phyloP scores from a whole-genome alignment of 2,888 invertebrate genomes.

The Diarsia mendica region DNA sequence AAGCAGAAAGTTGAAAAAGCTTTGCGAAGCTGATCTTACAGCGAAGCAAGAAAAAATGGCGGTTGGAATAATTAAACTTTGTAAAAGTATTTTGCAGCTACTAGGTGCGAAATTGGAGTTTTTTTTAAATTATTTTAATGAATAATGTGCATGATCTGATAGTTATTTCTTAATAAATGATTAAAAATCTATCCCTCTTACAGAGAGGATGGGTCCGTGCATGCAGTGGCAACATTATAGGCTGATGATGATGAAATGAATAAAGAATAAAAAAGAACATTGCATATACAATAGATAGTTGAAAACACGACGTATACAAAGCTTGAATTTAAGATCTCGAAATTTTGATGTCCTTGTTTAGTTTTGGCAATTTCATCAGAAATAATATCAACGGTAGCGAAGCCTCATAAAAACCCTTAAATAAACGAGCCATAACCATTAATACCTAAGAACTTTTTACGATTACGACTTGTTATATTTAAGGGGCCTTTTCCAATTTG shows the following conservation, averaged over 20 bases:
- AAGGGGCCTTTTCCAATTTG: constrained; percentile 40
- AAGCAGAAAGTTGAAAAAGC: background rate
- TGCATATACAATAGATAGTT: too few species aligned
- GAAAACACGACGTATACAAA: background rate
- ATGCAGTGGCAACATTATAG: too few species aligned
- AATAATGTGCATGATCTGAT: too few species aligned
- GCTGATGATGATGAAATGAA: too few species aligned
- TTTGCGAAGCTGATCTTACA: background rate
- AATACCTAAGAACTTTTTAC: constrained; percentile 63
- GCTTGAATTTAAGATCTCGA: background rate
- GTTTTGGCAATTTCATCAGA: constrained; percentile 33
- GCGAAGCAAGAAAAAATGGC: constrained; percentile 7
- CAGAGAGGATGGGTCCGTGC: too few species aligned
- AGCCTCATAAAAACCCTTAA: constrained; percentile 56
- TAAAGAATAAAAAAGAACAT: too few species aligned
- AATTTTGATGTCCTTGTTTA: constrained; percentile 36
- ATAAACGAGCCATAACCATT: constrained; percentile 63
- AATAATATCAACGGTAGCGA: constrained; percentile 46
- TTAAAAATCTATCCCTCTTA: too few species aligned
- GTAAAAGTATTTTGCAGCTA: background rate
- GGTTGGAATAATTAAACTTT: background rate
- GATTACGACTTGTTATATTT: constrained; percentile 64
- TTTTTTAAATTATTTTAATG: background rate
- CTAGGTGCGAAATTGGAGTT: background rate
- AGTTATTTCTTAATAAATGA: too few species aligned